Conservation (phyloP, 2,888 invertebrate species). For the Napeogenes sylphis region DNA sequence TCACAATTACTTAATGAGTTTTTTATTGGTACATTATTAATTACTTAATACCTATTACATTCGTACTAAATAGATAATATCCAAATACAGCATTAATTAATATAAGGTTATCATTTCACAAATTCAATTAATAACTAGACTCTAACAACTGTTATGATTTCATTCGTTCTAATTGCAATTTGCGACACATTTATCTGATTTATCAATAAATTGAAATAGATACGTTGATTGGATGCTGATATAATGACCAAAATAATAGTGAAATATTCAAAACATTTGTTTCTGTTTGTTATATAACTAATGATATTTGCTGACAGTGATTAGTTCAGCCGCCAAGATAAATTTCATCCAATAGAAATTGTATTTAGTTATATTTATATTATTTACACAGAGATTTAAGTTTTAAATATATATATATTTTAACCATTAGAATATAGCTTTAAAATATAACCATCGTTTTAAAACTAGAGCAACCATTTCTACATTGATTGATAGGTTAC, state of each 20-base stretch:
- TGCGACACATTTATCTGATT: conserved; percentile 30
- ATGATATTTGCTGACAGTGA: conserved; percentile 22
- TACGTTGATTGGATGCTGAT: conserved; percentile 24
- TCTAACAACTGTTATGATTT: conserved; percentile 14
- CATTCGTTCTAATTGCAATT: conserved; percentile 31
- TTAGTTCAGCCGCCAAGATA: conserved; percentile 11
- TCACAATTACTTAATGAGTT: no score
- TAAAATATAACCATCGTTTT: no score
- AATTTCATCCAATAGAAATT: neutral
- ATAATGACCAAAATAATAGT: conserved; percentile 15
- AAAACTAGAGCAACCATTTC: no score
- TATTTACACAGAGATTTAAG: neutral
- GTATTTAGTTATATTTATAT: no score
- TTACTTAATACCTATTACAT: neutral
- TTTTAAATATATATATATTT: neutral
- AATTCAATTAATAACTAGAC: conserved; percentile 11
- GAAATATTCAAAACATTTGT: conserved; percentile 28
- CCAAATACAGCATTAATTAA: conserved; percentile 2
- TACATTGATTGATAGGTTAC: no score
- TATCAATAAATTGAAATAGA: conserved; percentile 34
- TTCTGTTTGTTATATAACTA: conserved; percentile 28
- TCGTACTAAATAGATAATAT: neutral
- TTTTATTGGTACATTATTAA: neutral
- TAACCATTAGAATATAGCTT: no score
- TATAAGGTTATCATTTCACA: conserved; percentile 2